Evolutionary conservation across 2,888 invertebrate genomes (phyloP).

Genomic region (Drosophila mimetica): DNA sequence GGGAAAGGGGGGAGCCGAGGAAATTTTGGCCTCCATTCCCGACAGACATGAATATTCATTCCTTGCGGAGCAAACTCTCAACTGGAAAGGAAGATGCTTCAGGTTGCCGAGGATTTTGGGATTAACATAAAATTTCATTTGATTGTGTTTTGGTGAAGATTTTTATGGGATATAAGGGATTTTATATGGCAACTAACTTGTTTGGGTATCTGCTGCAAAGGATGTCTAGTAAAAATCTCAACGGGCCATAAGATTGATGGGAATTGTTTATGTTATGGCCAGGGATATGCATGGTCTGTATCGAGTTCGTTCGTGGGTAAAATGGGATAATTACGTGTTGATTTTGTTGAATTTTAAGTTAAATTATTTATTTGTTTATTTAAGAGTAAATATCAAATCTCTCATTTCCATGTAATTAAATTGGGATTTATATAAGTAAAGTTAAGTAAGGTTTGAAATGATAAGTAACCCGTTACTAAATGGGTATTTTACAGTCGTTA

Average conservation of each 20-base stretch:
- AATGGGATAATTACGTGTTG: not conserved
- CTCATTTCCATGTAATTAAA: no score
- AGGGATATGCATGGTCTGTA: not conserved
- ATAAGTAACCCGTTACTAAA: no score
- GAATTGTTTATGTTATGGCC: conserved; percentile 23
- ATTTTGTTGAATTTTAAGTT: not conserved
- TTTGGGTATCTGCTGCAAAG: conserved; percentile 17
- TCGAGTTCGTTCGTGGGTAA: conserved; percentile 3
- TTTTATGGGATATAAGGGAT: conserved; percentile 44
- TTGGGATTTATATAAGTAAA: no score
- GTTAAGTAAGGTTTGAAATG: no score
- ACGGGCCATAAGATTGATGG: conserved; percentile 42
- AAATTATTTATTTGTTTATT: no score
- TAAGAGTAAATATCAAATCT: no score
- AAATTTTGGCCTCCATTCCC: conserved; percentile 21
- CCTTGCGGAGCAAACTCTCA: conserved; percentile 14
- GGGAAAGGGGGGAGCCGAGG: conserved; percentile 5
- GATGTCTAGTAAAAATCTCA: conserved; percentile 38
- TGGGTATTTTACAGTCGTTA: no score
- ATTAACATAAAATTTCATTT: conserved; percentile 68
- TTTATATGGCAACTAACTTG: conserved; percentile 44
- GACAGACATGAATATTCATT: conserved; percentile 68
- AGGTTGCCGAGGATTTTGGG: conserved; percentile 33
- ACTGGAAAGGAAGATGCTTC: conserved; percentile 34
- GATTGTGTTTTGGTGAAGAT: conserved; percentile 53